Conservation (phyloP, 2,113 vertebrate genomes). For the Clarias magur region DNA sequence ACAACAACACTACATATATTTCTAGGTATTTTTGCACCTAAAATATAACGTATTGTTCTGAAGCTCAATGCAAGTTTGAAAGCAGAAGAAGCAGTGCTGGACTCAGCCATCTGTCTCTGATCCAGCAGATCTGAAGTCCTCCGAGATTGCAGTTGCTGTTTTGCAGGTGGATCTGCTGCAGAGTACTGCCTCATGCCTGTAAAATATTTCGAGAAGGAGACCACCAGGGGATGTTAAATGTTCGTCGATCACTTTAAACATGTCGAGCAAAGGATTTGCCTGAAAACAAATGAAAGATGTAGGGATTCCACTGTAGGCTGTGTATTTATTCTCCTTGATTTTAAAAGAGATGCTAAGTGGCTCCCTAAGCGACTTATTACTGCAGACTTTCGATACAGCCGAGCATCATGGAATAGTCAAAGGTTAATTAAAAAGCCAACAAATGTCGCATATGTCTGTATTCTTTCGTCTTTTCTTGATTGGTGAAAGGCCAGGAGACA, state of each 20-base stretch:
- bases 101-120: constrained; percentile 10
- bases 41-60: neutral
- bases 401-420: constrained; percentile 33
- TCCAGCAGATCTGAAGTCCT: constrained; percentile 17
- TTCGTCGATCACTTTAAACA: constrained; percentile 50
- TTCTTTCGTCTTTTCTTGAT: neutral
- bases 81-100: neutral
- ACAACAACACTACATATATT: neutral
- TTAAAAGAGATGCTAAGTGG: constrained; percentile 32
- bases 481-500: constrained; percentile 11
- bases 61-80: neutral
- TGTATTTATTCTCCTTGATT: constrained; percentile 23
- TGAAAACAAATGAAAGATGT: constrained; percentile 34
- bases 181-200: constrained; percentile 24
- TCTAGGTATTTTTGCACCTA: neutral
- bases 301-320: constrained; percentile 36
- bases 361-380: constrained; percentile 45
- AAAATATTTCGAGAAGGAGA: constrained; percentile 38
- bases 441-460: neutral
- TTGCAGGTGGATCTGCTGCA: constrained; percentile 14
- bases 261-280: constrained; percentile 32
- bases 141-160: constrained; percentile 13
- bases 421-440: constrained; percentile 52
- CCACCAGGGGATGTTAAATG: constrained; percentile 46
- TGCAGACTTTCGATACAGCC: constrained; percentile 13